Conservation (phyloP, 2,113 vertebrate genomes). For the Oxyruncus cristatus region DNA sequence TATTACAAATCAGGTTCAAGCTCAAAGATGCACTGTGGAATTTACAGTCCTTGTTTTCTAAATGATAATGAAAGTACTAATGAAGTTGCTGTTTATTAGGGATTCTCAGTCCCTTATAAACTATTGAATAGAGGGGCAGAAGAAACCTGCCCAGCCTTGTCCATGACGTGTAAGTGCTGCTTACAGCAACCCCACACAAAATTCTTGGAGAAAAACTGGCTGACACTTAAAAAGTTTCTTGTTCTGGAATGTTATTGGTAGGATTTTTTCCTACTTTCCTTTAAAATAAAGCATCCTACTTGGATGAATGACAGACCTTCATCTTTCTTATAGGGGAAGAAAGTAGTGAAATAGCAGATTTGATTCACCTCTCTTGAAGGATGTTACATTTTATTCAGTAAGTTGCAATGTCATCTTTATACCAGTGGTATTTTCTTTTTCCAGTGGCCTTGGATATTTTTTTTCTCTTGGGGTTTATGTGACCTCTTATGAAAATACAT, state of each 20-base stretch:
- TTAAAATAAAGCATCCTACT: neutral
- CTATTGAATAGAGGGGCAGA: neutral
- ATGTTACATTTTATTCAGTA: neutral
- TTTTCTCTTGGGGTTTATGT: neutral
- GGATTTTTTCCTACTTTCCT: neutral
- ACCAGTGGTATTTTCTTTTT: neutral
- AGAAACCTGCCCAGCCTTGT: neutral
- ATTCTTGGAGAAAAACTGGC: neutral
- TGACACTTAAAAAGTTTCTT: neutral
- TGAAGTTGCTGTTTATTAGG: neutral
- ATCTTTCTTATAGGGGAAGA: neutral
- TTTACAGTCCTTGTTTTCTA: constrained; percentile 5
- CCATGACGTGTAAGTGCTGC: neutral
- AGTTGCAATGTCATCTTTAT: neutral
- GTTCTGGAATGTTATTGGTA: neutral
- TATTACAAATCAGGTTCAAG: neutral
- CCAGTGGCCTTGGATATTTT: neutral
- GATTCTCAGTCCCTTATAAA: neutral
- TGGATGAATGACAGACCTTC: neutral
- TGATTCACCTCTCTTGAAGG: neutral
- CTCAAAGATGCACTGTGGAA: neutral
- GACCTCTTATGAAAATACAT: neutral
- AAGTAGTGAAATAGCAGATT: neutral
- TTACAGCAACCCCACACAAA: neutral
- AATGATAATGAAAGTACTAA: neutral